Conservation (phyloP, 2,888 invertebrate genomes). For the Eupithecia exiguata region DNA sequence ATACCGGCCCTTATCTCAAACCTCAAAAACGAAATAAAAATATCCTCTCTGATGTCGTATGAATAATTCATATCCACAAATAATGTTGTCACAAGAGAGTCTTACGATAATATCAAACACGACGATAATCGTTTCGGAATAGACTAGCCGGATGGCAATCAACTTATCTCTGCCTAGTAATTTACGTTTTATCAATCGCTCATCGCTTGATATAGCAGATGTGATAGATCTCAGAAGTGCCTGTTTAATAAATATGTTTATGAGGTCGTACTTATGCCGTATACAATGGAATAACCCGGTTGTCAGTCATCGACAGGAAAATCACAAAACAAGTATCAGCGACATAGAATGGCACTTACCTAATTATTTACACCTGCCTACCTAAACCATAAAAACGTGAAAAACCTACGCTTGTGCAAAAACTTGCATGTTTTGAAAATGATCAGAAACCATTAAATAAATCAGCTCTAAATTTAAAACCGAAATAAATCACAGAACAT, state of each 20-base stretch:
- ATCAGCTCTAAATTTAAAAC: not conserved
- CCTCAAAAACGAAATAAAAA: not conserved
- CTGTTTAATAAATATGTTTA: not conserved
- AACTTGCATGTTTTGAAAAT: too few relatives aligned
- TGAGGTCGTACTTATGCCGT: not conserved
- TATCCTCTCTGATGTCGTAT: not conserved
- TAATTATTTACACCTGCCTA: too few relatives aligned
- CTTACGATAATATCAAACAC: not conserved
- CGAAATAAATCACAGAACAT: not conserved
- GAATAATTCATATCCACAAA: too few relatives aligned
- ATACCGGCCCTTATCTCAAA: not conserved
- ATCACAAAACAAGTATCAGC: not conserved
- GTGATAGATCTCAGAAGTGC: not conserved
- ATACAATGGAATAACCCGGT: not conserved
- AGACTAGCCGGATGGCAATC: not conserved
- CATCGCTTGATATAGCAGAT: not conserved
- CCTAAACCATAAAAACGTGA: too few relatives aligned
- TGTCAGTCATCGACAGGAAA: not conserved
- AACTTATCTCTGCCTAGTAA: not conserved
- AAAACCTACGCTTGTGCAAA: too few relatives aligned
- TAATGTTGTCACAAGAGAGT: not conserved
- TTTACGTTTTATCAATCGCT: not conserved
- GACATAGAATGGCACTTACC: too few relatives aligned
- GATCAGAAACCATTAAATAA: not conserved
- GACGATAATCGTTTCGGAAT: not conserved